Conservation (phyloP, 2,888 invertebrate genomes). For the Polymixis flavicincta region DNA sequence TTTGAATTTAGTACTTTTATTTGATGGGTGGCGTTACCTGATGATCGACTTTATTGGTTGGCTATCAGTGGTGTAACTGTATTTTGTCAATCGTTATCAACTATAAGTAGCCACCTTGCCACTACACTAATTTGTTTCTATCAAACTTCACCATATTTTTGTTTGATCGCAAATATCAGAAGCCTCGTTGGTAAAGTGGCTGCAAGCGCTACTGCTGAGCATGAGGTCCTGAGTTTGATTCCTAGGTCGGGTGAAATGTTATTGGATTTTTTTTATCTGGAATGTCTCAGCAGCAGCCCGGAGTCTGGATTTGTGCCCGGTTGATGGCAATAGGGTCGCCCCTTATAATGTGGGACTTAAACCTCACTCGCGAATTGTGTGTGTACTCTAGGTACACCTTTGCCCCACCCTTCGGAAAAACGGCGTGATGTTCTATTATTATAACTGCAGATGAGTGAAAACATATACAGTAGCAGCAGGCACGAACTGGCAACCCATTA, state of each 20-base stretch:
- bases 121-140: background rate
- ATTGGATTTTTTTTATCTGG: too few relatives aligned
- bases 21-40: slow-evolving; percentile 8
- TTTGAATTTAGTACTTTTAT: slow-evolving; percentile 38
- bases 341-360: too few relatives aligned
- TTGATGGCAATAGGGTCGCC: too few relatives aligned
- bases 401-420: too few relatives aligned
- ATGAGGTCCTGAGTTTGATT: too few relatives aligned
- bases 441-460: background rate
- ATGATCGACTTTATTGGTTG: background rate
- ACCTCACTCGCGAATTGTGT: too few relatives aligned
- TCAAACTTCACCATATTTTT: background rate
- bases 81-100: background rate
- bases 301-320: too few relatives aligned
- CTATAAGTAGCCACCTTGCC: background rate
- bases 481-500: slow-evolving; percentile 16
- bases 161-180: background rate
- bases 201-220: too few relatives aligned
- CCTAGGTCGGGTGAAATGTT: too few relatives aligned
- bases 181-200: too few relatives aligned
- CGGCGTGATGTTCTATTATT: background rate
- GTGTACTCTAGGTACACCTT: too few relatives aligned
- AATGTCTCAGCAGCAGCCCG: too few relatives aligned
- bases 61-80: background rate
- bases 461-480: slow-evolving; percentile 4